Evolutionary conservation across 2,797 vertebrate species (phyloP), one percentile per base, ranked within the genome.

Genomic region (Pempheris klunzingeri): DNA sequence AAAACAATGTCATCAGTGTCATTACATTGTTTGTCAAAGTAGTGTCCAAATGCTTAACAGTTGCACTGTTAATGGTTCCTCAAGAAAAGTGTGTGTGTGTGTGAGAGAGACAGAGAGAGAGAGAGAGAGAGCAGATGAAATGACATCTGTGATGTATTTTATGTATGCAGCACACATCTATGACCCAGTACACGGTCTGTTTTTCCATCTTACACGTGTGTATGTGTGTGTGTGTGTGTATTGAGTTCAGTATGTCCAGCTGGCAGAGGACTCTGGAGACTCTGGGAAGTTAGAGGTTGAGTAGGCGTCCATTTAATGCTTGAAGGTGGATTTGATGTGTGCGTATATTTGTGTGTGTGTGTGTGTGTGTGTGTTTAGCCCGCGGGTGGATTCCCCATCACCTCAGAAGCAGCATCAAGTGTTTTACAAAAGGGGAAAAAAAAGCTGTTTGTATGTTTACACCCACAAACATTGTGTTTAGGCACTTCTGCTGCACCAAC

Each of bases 261-360:
- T 86, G 80, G 75, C 26, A 43, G 18, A 69, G 14, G 28, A 71
- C 54, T 71, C 62, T 50, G 46, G 68, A 71, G 79, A 82, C 67
- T 86, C 47, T 3, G 6, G 54, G 70, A 76, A 82, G 74, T 87
- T 77, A 74, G 32, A 69, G 14, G 49, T 34, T 30, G 50, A 50
- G 26, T 47, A 52, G 26, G 50, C 22, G 39, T 66, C 28, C 22
- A 22, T 73, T 81, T 84, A 53, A 44, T 47, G 59, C 71, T 83
- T 54, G 28, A 44, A 61, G 32, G 15, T 77, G 65, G 39, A 63
- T 88, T 77, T 22, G 20, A 81, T 79, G 67, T 30, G 38, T 54
- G 69, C 14, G 44, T 54, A 52, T 63, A 12, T 59, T 58, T 55
- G 69, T 63, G 38, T 64, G 17, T 67, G 41, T 54, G 24, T 62